Evolutionary conservation across 30 jellyfish, hydroid and myxozoan species (phyloP), one percentile per base, ranked within the genome.

Genomic region (Rhopilema esculentum): DNA sequence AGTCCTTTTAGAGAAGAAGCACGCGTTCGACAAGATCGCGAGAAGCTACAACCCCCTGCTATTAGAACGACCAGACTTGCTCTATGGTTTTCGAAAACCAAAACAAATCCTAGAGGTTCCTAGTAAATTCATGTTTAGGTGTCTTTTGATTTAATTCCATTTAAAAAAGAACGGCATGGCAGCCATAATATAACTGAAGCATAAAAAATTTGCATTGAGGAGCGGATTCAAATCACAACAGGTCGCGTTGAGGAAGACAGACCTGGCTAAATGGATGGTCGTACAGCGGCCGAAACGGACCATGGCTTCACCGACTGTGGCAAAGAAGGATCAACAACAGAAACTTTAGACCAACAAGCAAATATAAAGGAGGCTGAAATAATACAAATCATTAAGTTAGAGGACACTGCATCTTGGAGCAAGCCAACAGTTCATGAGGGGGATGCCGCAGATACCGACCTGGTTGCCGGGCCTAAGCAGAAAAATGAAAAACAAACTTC

Each of bases 321-420:
- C 9, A 40, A 40, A 2, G 57, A 40, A 40, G 12, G 12, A 6
- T 40, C 57, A 12, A 12, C 57, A 40, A 12, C 57, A 12, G 57
- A 40, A 12, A 40, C 12, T 2, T 40, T 40, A 40, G 12, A 6
- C 9, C 57, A 71, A 71, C 52, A 32, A 9, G 65, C 8, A 32
- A 49, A 71, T 1, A 23, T 25, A 0, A 76, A 78, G 20, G 68
- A 61, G 33, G 78, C 25, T 28, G 71, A 74, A 27, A 48, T n/a
- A 20, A 23, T 66, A 20, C 33, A 32, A 21, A 66, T 66, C 16
- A 32, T 66, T 20, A 17, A 48, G 79, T 63, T 31, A 61, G 79
- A 66, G 26, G 88, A 78, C 1, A 26, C 78, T 12, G 29, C 49
- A 52, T 67, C 6, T n/a, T 25, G 68, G 79, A 28, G 31, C 83